phyloP scores from a whole-genome alignment of 2,113 vertebrate species.

The Harpagus bidentatus region DNA sequence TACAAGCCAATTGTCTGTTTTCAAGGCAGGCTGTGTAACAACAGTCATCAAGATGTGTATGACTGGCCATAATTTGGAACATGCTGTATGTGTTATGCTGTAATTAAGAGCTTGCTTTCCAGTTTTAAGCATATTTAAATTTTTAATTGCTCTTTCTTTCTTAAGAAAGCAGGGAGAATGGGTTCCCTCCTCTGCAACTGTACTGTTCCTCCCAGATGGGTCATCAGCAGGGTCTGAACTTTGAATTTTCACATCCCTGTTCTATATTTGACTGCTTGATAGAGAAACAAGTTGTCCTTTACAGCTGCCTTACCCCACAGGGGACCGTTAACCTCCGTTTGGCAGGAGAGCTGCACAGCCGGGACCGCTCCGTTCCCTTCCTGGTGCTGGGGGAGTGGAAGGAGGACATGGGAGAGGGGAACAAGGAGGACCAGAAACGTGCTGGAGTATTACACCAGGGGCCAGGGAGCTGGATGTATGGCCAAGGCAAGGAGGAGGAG shows the following conservation, averaged over 20 bases:
- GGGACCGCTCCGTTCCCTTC: neutral
- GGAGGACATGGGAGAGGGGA: slow-evolving; percentile 41
- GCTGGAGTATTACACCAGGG: neutral
- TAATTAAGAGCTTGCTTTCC: neutral
- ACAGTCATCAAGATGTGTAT: neutral
- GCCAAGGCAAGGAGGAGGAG: neutral
- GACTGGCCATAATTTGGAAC: neutral
- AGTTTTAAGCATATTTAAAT: neutral
- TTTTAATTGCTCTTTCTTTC: neutral
- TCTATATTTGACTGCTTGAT: slow-evolving; percentile 29
- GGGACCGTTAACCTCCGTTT: neutral
- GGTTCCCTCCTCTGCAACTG: neutral
- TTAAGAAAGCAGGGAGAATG: neutral
- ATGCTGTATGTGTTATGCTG: neutral
- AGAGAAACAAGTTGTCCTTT: slow-evolving; percentile 5
- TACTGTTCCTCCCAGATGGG: neutral
- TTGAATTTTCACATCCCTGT: neutral
- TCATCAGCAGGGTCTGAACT: slow-evolving; percentile 11
- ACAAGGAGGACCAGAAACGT: neutral
- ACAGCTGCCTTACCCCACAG: neutral
- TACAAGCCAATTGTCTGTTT: neutral
- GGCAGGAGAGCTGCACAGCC: neutral
- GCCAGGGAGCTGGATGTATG: neutral
- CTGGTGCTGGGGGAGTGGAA: neutral
- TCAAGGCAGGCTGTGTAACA: neutral